phyloP scores from a whole-genome alignment of 1,140 invertebrate species.

The Euwallacea fornicatus region DNA sequence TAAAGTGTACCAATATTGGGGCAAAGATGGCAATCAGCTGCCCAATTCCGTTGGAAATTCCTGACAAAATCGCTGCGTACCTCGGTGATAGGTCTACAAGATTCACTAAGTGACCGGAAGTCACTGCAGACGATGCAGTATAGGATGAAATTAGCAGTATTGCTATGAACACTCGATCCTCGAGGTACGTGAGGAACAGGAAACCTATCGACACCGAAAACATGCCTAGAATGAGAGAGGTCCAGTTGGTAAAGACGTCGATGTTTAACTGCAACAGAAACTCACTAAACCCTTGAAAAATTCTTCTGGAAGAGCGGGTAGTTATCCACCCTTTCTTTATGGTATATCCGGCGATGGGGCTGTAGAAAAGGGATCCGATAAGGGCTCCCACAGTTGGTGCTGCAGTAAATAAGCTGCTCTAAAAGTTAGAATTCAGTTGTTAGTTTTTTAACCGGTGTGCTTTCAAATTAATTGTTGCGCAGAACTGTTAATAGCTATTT shows the following conservation, averaged over 20 bases:
- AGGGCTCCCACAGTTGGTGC: slow-evolving; percentile 77
- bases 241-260: background rate
- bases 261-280: slow-evolving; percentile 2
- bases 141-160: slow-evolving; percentile 67
- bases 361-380: slow-evolving; percentile 65
- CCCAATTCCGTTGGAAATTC: slow-evolving; percentile 73
- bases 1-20: slow-evolving; percentile 65
- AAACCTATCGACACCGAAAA: slow-evolving; percentile 63
- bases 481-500: background rate
- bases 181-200: slow-evolving; percentile 60
- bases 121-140: slow-evolving; percentile 72
- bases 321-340: slow-evolving; percentile 59
- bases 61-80: slow-evolving; percentile 71
- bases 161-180: slow-evolving; percentile 55
- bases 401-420: slow-evolving; percentile 75
- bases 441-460: too few relatives aligned
- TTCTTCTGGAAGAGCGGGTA: slow-evolving; percentile 61
- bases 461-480: background rate
- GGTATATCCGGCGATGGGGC: slow-evolving; percentile 64
- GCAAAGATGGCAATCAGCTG: slow-evolving; percentile 72
- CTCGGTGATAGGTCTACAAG: slow-evolving; percentile 73
- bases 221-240: slow-evolving; percentile 53
- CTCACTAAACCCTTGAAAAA: slow-evolving; percentile 65
- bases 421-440: slow-evolving; percentile 36
- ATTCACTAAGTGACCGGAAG: slow-evolving; percentile 68